Conservation (phyloP, 2,113 vertebrate genomes). For the Steatornis caripensis region DNA sequence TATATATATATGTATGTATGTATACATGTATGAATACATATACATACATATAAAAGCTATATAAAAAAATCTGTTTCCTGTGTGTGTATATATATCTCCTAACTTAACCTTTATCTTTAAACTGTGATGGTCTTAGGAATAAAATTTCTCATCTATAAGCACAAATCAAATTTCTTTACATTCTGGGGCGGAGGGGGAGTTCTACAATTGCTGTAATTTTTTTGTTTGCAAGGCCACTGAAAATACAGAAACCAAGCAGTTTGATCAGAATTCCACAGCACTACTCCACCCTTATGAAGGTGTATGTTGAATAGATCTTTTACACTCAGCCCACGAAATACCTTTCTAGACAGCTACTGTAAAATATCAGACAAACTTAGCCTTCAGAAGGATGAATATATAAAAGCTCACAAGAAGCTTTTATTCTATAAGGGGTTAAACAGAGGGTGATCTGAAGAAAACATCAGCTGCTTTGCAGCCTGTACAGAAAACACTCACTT, state of each 20-base stretch:
- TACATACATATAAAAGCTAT: background rate
- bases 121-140: background rate
- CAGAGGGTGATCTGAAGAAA: background rate
- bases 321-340: background rate
- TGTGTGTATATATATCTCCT: background rate
- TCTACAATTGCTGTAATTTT: background rate
- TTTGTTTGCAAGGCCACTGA: constrained; percentile 5
- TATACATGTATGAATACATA: background rate
- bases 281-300: background rate
- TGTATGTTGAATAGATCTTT: background rate
- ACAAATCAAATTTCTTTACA: background rate
- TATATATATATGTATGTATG: background rate
- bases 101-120: background rate
- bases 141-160: background rate
- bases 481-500: background rate
- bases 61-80: background rate
- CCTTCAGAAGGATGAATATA: background rate
- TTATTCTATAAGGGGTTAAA: background rate
- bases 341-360: background rate
- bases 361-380: background rate
- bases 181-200: no score
- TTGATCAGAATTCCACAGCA: background rate
- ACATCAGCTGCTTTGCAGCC: background rate
- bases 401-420: background rate
- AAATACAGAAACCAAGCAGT: background rate